Evolutionary conservation across 2,797 vertebrate genomes (phyloP).

Genomic region (Gambusia yucatana): DNA sequence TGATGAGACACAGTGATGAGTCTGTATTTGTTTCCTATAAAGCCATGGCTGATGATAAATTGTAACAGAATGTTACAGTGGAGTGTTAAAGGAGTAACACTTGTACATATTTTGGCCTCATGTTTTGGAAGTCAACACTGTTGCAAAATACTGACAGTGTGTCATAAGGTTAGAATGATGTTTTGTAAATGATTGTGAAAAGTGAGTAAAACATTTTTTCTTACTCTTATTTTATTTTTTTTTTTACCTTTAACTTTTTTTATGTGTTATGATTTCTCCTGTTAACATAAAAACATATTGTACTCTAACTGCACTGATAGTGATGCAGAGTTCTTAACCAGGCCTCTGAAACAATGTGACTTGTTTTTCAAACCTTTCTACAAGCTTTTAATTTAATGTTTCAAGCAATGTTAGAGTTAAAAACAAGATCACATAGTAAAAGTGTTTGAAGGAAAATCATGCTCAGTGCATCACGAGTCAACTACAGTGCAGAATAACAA

Average conservation of each 20-base stretch:
- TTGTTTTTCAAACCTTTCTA: background rate
- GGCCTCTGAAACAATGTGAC: constrained; percentile 1
- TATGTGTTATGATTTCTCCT: background rate
- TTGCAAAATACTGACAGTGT: constrained; percentile 16
- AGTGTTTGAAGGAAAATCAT: background rate
- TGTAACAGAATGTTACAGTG: constrained; percentile 25
- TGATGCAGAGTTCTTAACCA: constrained; percentile 14
- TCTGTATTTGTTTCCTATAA: constrained; percentile 20
- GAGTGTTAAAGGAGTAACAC: constrained; percentile 22
- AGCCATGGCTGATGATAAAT: constrained; percentile 38
- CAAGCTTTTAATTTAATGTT: background rate
- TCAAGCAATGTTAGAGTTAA: background rate
- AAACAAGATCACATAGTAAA: background rate
- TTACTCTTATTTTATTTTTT: background rate
- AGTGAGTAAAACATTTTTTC: background rate
- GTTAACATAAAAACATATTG: background rate
- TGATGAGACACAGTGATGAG: constrained; percentile 20
- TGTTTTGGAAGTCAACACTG: constrained; percentile 33
- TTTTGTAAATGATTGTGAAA: constrained; percentile 2
- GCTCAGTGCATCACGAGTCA: constrained; percentile 4
- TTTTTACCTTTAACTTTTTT: background rate
- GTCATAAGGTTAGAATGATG: constrained; percentile 26
- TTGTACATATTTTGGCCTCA: constrained; percentile 33
- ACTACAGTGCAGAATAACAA: background rate
- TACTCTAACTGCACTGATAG: background rate